These are phyloP conservation scores for Leucania comma DNA, from an alignment of 2,888 invertebrate genomes.

Conservation along the genomic window DNA sequence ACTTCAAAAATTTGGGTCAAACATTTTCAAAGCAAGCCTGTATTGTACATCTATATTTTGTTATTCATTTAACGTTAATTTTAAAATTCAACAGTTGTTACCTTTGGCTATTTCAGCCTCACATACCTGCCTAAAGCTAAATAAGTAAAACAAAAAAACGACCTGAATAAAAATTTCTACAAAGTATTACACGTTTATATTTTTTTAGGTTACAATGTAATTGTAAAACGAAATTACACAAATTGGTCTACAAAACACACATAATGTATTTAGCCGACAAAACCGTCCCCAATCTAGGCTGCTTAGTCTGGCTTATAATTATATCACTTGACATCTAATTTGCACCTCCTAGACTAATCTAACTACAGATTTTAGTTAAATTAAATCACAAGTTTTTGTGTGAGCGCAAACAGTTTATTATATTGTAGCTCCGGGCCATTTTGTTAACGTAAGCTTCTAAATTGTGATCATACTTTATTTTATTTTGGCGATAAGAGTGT, in stretches of 20 bases:
- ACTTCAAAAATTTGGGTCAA: too few species aligned
- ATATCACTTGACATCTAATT: constrained; percentile 36
- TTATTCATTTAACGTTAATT: not conserved
- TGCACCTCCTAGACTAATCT: constrained; percentile 6
- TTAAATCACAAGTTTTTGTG: constrained; percentile 37
- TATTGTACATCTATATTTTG: too few species aligned
- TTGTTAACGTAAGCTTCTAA: constrained; percentile 19
- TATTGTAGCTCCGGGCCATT: constrained; percentile 7
- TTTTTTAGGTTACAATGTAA: not conserved
- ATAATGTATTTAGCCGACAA: not conserved
- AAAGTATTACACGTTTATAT: not conserved
- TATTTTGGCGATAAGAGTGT: not conserved
- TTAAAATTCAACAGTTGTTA: too few species aligned
- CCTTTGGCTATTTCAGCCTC: too few species aligned
- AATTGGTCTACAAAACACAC: constrained; percentile 1
- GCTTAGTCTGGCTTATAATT: constrained; percentile 22
- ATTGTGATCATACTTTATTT: constrained; percentile 14
- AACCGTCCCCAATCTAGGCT: not conserved
- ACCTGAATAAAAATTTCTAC: not conserved
- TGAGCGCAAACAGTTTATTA: constrained; percentile 25
- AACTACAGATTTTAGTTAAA: constrained; percentile 39
- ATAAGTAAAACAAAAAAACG: not conserved
- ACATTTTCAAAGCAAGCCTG: too few species aligned
- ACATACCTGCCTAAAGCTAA: not conserved
- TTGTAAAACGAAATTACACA: not conserved